These are phyloP conservation scores for Bursaphelenchus mucronatus DNA, from an alignment of 1,140 invertebrate species.

Conservation along the genomic window DNA sequence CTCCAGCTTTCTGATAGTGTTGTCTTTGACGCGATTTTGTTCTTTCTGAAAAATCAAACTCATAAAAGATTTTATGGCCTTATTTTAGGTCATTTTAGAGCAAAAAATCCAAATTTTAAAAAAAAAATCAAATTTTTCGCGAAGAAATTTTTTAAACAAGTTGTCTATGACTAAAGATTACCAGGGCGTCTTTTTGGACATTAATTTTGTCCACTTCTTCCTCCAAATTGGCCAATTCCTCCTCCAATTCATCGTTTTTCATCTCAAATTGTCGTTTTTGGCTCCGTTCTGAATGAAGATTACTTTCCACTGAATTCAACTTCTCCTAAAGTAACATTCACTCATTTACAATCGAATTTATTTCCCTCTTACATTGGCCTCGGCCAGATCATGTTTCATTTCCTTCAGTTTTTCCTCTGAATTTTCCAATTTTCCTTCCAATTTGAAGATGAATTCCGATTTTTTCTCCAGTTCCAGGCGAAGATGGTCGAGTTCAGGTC, in stretches of 20 bases:
- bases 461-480: too few relatives aligned
- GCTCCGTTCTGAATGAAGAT: constrained; percentile 30
- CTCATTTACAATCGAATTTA: not conserved
- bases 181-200: constrained; percentile 44
- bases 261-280: constrained; percentile 36
- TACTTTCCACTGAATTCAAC: constrained; percentile 9
- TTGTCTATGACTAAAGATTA: constrained; percentile 9
- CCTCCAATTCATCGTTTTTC: constrained; percentile 43
- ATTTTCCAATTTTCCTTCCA: constrained; percentile 22
- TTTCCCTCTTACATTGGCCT: constrained; percentile 21
- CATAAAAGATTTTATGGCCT: not conserved
- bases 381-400: constrained; percentile 14
- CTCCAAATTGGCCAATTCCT: constrained; percentile 32
- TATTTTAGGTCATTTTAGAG: not conserved
- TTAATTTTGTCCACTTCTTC: constrained; percentile 44
- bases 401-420: constrained; percentile 18
- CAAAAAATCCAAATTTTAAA: not conserved
- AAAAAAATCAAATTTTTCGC: constrained; percentile 3
- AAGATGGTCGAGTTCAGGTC: too few relatives aligned
- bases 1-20: constrained; percentile 40
- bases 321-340: constrained; percentile 8
- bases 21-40: constrained; percentile 43
- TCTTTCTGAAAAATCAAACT: constrained; percentile 41
- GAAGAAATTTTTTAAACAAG: constrained; percentile 12
- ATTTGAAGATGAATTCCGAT: not conserved